Base-by-base conservation (phyloP, 2,797 vertebrate species). In the Sebastes hubbsi region DNA sequence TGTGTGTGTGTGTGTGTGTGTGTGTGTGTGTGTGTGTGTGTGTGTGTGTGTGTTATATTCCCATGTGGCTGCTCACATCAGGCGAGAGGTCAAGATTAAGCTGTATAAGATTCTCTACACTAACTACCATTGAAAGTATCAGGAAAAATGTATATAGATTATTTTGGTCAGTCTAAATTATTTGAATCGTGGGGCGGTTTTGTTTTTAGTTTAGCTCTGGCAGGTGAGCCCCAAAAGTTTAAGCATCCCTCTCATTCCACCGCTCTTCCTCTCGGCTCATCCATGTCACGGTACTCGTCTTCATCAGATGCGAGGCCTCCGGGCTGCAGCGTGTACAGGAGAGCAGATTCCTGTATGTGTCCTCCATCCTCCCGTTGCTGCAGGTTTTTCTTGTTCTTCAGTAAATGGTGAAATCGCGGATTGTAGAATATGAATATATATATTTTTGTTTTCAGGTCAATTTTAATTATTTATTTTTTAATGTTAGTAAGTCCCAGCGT, bases 401-500 rank as follows among this genome's bases (percentile, higher is more conserved):
- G n/a, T 77, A 71, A 87, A 76, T 54, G 29, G 24, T 72, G 52
- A 82, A 87, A 78, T 81, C 42, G 73, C 38, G 18, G 80, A 82
- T 80, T 85, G 75, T 88, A 78, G 72, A 81, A 84, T 82, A 85
- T 88, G 78, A 70, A 68, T 68, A 68, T 79, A 73, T 78, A 63
- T 83, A 82, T 82, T 61, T 90, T 77, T 82, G 76, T 82, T 86
- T 72, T 79, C 78, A 67, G 79, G 62, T 85, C 82, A 24, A 87
- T 87, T 87, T 87, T 87, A 76, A 89, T 91, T 92, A 94, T 95
- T 94, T 94, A 94, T 94, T 92, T 94, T 30, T n/a, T 30, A 60
- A 16, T 88, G 70, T 82, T 80, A 78, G 46, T 24, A 66, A 83
- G 32, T 87, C 84, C 87, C 74, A 68, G 8, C 7, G 11, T 77